A percentile compares a stretch with the other conserved stretches of the same genome.
Evolutionary conservation across 35 echinoderm and acorn worm genomes (phyloP).

Genomic region (Hemicentrotus pulcherrimus): DNA sequence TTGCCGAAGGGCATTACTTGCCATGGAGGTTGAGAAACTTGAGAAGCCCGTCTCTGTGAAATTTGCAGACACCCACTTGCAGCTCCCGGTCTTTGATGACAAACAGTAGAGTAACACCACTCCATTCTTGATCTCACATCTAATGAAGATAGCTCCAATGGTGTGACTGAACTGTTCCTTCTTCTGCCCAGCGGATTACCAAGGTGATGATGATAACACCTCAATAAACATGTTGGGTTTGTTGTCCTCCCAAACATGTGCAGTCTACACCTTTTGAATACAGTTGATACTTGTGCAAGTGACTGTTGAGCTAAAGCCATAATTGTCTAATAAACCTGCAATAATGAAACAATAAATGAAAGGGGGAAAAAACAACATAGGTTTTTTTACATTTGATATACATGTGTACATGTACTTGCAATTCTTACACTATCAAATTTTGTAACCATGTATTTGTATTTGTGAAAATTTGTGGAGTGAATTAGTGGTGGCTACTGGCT

Average conservation of each 20-base stretch:
- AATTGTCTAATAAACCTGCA: background rate
- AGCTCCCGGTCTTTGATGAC: background rate
- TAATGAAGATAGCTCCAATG: background rate
- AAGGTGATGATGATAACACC: too few relatives aligned
- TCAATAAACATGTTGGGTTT: background rate
- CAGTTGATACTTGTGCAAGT: background rate
- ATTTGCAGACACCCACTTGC: background rate
- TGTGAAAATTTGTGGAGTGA: too few relatives aligned
- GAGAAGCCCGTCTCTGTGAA: slow-evolving; percentile 37
- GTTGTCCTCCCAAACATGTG: background rate
- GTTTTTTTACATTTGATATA: too few relatives aligned
- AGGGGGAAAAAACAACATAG: too few relatives aligned
- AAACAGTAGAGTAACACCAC: background rate
- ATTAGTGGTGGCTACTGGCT: too few relatives aligned
- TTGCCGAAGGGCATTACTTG: slow-evolving; percentile 36
- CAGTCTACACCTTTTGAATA: background rate
- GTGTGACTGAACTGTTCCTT: background rate
- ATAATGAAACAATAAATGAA: background rate
- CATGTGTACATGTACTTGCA: too few relatives aligned
- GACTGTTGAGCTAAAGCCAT: background rate
- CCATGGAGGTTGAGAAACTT: slow-evolving; percentile 51
- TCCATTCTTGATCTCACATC: background rate
- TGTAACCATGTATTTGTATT: too few relatives aligned
- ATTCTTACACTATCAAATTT: too few relatives aligned
- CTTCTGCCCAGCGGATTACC: background rate